Percentiles rank a stretch among this genome's conserved stretches.
Conservation (phyloP, 2,797 vertebrate genomes). For the Poecilia gillii region DNA sequence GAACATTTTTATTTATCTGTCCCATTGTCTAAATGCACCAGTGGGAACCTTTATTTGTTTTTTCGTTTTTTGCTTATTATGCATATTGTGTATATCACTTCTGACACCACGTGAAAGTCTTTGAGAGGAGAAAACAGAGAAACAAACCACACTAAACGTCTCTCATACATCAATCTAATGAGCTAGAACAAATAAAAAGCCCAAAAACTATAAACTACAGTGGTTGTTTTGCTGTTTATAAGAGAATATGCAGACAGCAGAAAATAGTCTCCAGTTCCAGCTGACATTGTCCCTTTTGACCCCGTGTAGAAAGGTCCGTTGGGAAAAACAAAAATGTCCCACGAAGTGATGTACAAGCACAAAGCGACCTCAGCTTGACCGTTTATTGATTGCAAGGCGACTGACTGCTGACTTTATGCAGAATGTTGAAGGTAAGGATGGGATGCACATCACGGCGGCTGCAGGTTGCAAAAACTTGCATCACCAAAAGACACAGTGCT, state of each 20-base stretch:
- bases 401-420: constrained; percentile 69
- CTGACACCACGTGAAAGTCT: background rate
- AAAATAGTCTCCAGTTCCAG: constrained; percentile 28
- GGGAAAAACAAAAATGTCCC: constrained; percentile 56
- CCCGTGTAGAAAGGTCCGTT: constrained; percentile 35
- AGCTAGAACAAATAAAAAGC: background rate
- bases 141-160: background rate
- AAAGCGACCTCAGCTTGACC: constrained; percentile 64
- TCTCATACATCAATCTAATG: background rate
- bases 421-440: constrained; percentile 45
- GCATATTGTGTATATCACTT: background rate
- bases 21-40: background rate
- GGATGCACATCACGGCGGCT: constrained; percentile 30
- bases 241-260: background rate
- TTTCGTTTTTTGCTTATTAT: background rate
- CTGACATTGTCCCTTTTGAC: constrained; percentile 51
- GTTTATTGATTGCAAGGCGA: constrained; percentile 55
- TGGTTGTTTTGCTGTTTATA: background rate
- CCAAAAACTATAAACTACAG: background rate
- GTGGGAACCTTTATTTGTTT: background rate
- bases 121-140: background rate
- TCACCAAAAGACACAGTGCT: constrained; percentile 56
- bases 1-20: background rate
- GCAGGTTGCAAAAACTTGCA: constrained; percentile 62
- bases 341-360: constrained; percentile 61